These are phyloP conservation scores for Picus viridis DNA, from an alignment of 2,797 vertebrate genomes.

Conservation along the genomic window DNA sequence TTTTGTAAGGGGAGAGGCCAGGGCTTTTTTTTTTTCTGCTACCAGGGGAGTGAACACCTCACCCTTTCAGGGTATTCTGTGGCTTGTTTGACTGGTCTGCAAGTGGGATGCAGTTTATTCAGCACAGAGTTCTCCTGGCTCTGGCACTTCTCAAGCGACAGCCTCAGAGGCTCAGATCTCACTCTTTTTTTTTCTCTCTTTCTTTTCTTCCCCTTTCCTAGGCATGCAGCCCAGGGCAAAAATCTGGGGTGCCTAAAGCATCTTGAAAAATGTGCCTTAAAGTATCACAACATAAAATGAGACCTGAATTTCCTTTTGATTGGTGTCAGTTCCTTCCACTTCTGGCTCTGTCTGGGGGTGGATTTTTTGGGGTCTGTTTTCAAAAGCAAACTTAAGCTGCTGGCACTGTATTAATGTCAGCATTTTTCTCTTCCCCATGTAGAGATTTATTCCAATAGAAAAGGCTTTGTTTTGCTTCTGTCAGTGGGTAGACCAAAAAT, in stretches of 20 bases:
- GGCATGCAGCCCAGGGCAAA: background rate
- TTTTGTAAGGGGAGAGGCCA: background rate
- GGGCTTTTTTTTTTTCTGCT: background rate
- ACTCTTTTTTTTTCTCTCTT: background rate
- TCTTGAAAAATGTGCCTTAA: slow-evolving; percentile 18
- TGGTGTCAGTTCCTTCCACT: slow-evolving; percentile 38
- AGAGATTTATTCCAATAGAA: slow-evolving; percentile 55
- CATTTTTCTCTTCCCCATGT: slow-evolving; percentile 36
- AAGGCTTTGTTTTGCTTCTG: slow-evolving; percentile 60
- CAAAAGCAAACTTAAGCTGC: slow-evolving; percentile 38
- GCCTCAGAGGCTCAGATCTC: slow-evolving; percentile 13
- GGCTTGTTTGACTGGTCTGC: slow-evolving; percentile 24
- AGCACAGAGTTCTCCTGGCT: slow-evolving; percentile 24
- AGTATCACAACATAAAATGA: background rate
- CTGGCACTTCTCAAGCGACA: slow-evolving; percentile 54
- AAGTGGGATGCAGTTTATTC: slow-evolving; percentile 32
- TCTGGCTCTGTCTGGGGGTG: background rate
- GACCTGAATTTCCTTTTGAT: slow-evolving; percentile 39
- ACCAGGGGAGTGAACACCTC: background rate
- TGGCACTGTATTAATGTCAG: slow-evolving; percentile 37
- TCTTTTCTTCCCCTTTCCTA: background rate
- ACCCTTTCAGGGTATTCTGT: background rate
- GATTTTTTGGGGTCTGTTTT: slow-evolving; percentile 41
- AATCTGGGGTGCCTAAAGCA: background rate
- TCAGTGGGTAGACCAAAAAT: slow-evolving; percentile 65